phyloP scores from a whole-genome alignment of 2,888 invertebrate species.

The Cotesia congregata region DNA sequence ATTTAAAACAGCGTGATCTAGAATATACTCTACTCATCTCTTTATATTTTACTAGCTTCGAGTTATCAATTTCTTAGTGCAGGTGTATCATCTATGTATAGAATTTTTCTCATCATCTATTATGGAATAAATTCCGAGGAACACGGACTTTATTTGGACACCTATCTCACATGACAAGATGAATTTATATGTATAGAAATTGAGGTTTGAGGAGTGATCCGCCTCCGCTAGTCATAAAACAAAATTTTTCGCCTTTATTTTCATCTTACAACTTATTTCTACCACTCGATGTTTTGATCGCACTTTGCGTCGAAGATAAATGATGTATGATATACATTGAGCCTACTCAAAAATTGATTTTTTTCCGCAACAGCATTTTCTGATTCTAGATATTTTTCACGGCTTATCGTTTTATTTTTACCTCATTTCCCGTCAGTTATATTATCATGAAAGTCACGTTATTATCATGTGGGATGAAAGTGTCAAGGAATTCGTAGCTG shows the following conservation, averaged over 20 bases:
- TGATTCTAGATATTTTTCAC: not conserved
- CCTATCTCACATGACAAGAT: not conserved
- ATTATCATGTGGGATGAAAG: not conserved
- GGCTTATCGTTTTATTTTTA: not conserved
- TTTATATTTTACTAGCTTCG: not conserved
- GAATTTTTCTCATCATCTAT: not conserved
- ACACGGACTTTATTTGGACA: not conserved
- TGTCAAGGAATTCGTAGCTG: not conserved
- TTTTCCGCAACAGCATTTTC: not conserved
- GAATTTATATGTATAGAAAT: not conserved
- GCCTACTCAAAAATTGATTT: not conserved
- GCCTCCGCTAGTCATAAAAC: not conserved
- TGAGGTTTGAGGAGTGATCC: not conserved
- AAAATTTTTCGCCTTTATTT: not conserved
- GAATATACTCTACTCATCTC: no score
- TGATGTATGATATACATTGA: not conserved
- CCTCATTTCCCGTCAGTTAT: not conserved
- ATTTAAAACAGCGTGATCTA: no score
- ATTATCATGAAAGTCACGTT: not conserved
- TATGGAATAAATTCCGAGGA: not conserved
- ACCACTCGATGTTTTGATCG: not conserved
- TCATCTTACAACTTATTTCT: not conserved
- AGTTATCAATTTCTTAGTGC: not conserved
- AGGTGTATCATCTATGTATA: not conserved
- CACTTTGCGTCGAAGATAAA: not conserved